Conservation (phyloP, 2,888 invertebrate genomes). For the Acrobasis consociella region DNA sequence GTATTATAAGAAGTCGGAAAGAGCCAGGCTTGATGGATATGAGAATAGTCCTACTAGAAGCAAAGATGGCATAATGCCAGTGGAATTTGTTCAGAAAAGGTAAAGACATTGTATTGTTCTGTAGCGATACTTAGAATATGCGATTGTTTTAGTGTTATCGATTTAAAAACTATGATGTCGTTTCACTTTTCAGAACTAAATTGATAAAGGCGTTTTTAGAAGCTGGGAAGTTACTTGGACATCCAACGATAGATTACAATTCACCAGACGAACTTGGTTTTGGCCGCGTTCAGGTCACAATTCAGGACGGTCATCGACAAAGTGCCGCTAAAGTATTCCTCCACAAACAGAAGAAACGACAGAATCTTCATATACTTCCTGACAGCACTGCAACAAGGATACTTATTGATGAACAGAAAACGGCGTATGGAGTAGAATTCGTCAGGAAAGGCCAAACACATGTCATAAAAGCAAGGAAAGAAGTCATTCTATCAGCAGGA, state of each 20-base stretch:
- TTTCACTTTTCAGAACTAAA: slow-evolving; percentile 59
- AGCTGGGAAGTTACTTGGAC: slow-evolving; percentile 85
- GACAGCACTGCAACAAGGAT: slow-evolving; percentile 85
- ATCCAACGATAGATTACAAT: slow-evolving; percentile 87
- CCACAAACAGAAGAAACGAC: slow-evolving; percentile 81
- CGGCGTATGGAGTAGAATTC: slow-evolving; percentile 87
- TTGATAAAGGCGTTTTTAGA: slow-evolving; percentile 78
- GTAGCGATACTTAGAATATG: neutral
- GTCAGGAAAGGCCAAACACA: slow-evolving; percentile 73
- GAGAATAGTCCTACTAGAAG: slow-evolving; percentile 81
- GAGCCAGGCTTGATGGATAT: slow-evolving; percentile 68
- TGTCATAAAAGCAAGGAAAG: slow-evolving; percentile 85
- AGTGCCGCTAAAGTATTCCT: slow-evolving; percentile 86
- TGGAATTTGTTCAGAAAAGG: slow-evolving; percentile 83
- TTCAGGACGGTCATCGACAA: slow-evolving; percentile 83
- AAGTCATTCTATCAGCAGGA: slow-evolving; percentile 93
- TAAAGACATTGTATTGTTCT: slow-evolving; percentile 35
- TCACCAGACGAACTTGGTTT: slow-evolving; percentile 84
- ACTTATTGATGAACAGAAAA: slow-evolving; percentile 83
- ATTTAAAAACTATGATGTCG: slow-evolving; percentile 6
- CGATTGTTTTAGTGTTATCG: neutral
- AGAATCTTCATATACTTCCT: slow-evolving; percentile 87
- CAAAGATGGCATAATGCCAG: slow-evolving; percentile 83
- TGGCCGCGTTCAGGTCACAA: slow-evolving; percentile 85
- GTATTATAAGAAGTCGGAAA: slow-evolving; percentile 85